A percentile compares a stretch with the other conserved stretches of the same genome.
These are phyloP conservation scores for Phrixothrix hirtus DNA, from an alignment of 2,888 invertebrate species.

Conservation along the genomic window DNA sequence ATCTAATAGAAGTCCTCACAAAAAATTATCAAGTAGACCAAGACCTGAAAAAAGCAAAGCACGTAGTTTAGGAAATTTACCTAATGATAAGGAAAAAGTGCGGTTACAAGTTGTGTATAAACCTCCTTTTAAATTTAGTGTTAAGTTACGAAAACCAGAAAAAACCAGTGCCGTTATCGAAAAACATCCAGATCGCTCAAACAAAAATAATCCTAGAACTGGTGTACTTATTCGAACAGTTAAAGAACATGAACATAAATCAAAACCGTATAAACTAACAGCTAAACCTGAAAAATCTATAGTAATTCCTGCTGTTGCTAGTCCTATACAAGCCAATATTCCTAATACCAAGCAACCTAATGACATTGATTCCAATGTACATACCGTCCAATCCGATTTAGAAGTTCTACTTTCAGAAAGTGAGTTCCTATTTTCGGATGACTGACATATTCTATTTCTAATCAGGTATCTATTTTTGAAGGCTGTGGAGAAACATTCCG, in stretches of 20 bases:
- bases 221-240: conserved; percentile 58
- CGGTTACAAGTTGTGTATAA: conserved; percentile 84
- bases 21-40: conserved; percentile 56
- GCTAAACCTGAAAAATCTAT: conserved; percentile 50
- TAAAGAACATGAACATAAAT: conserved; percentile 40
- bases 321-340: conserved; percentile 34
- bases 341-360: conserved; percentile 37
- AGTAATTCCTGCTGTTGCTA: conserved; percentile 27
- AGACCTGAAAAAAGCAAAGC: conserved; percentile 63
- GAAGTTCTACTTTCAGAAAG: conserved; percentile 64
- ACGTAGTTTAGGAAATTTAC: conserved; percentile 69
- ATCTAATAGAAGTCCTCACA: conserved; percentile 61
- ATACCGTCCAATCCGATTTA: conserved; percentile 65
- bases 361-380: conserved; percentile 62
- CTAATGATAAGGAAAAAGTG: conserved; percentile 66
- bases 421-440: conserved; percentile 61
- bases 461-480: conserved; percentile 25
- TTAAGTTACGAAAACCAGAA: conserved; percentile 74
- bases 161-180: conserved; percentile 67
- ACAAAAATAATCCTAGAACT: conserved; percentile 50
- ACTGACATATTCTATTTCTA: conserved; percentile 48
- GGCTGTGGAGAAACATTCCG: conserved; percentile 48
- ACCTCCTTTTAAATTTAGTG: conserved; percentile 84
- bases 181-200: conserved; percentile 57
- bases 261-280: no score